Conservation (phyloP, 2,113 vertebrate species). For the Hiodon tergisus region DNA sequence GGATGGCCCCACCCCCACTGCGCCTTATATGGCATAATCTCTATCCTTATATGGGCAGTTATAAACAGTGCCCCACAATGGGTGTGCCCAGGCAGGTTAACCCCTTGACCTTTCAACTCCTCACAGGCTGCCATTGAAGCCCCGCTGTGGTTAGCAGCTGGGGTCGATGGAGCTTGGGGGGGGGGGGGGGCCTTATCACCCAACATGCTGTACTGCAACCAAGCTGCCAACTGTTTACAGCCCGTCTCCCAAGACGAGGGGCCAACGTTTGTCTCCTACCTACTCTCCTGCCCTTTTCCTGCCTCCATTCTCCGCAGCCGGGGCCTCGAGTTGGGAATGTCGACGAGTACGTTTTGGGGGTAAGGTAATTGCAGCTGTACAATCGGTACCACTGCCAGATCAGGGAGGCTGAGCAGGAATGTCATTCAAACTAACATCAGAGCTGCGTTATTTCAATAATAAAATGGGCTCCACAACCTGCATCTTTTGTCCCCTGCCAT, state of each 20-base stretch:
- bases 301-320: not conserved
- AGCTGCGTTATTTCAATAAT: not conserved
- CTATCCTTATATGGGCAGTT: conserved; percentile 4
- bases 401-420: too few relatives aligned
- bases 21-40: conserved; percentile 3
- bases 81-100: conserved; percentile 8
- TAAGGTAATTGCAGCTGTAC: too few relatives aligned
- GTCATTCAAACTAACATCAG: not conserved
- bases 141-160: conserved; percentile 27
- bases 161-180: not conserved
- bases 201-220: conserved; percentile 7
- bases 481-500: too few relatives aligned
- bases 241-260: not conserved
- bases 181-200: conserved; percentile 23
- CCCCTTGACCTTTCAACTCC: conserved; percentile 3
- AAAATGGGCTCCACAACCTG: not conserved
- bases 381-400: too few relatives aligned
- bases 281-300: not conserved
- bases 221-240: not conserved
- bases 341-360: not conserved
- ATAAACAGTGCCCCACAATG: conserved; percentile 5
- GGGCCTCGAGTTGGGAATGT: not conserved
- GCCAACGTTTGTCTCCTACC: not conserved
- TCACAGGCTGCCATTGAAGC: not conserved
- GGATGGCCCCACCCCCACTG: not conserved